Base-by-base conservation (phyloP, 2,888 invertebrate species). In the Amorpha juglandis region DNA sequence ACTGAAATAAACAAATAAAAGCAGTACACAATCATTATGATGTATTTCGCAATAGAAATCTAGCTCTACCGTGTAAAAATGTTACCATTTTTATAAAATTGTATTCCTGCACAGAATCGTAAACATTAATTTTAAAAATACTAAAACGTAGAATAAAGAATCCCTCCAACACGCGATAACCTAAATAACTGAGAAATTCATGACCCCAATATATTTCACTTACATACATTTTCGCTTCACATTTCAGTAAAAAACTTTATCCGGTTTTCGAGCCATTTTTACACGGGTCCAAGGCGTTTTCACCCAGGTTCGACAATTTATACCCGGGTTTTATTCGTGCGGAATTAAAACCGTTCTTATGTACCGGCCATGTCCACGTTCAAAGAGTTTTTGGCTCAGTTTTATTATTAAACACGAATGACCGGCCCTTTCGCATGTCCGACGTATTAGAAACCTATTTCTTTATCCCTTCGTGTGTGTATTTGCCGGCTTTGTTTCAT, bases 301-400 rank as follows among this genome's bases (percentile, higher is more conserved):
- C 74, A 69, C 68, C 73, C 73, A 68, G 73, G 48, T 63, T 69
- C 67, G 69, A 71, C 74, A 74, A 80, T 79, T 79, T 78, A 79
- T 78, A 74, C 71, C 72, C 71, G 69, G 71, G 55, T 68, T 69
- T 66, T 65, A 65, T 50, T 67, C 73, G 68, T 64, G 62, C 70
- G 69, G 77, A 79, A 79, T 77, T 79, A 79, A 76, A 73, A 73
- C 68, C 38, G 68, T 63, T 69, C 68, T 74, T 70, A 69, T 74
- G 72, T 62, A 27, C 21, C 66, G 58, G 21, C 58, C 64, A 62
- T 67, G 67, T 74, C 69, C 68, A 72, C 69, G 65, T 66, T 63
- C 70, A 58, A 58, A 53, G 62, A 65, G 65, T 68, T 67, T 48
- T 58, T 27, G 51, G 50, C 11, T 63, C 48, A 33, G 19, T 63